Base-by-base conservation (phyloP, 2,797 vertebrate genomes). In the Dicrostonyx torquatus region DNA sequence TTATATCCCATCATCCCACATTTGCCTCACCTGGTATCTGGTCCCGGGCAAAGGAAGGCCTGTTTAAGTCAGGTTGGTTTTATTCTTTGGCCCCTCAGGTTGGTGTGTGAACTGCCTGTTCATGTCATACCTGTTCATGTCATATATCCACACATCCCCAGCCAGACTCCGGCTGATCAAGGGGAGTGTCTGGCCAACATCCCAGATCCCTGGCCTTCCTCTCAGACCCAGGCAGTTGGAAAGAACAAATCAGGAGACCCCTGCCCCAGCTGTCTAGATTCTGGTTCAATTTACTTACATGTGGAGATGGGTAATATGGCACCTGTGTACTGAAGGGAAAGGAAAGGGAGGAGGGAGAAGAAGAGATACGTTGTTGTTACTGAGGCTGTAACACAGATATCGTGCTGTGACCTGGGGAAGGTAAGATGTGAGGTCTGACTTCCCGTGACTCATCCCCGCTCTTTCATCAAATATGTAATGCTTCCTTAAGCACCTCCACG, bases 141-240 rank as follows among this genome's bases (percentile, higher is more conserved):
- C 98, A 97, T 95, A 89, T 92, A 91, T 96, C 98, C 99, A 99
- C 99, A 99, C 98, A 98, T 97, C 98, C 98, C 98, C 98, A 98
- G 98, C 99, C 98, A 98, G 98, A 97, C 98, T 98, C 98, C 98
- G 98, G 98, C 99, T 98, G 98, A 98, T 98, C 98, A 97, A 97
- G 90, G 98, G 98, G 98, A 98, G 98, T 98, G 97, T 96, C 96
- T 98, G 98, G 98, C 98, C 98, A 98, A 98, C 98, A 98, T 96
- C 97, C 94, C 96, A 97, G 97, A 98, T 98, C 96, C 97, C 96
- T 96, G 75, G 94, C 97, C 96, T 94, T 95, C 94, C 97, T 97
- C 92, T 93, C 24, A 4, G 34, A 11, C 78, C 80, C 94, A 31
- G 75, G 87, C 48, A 53, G 84, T 76, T 8, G 6, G 91, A 95